A percentile compares a stretch with the other conserved stretches of the same genome.
These are phyloP conservation scores for Malthinus flaveolus DNA, from an alignment of 2,888 invertebrate genomes.

Conservation along the genomic window DNA sequence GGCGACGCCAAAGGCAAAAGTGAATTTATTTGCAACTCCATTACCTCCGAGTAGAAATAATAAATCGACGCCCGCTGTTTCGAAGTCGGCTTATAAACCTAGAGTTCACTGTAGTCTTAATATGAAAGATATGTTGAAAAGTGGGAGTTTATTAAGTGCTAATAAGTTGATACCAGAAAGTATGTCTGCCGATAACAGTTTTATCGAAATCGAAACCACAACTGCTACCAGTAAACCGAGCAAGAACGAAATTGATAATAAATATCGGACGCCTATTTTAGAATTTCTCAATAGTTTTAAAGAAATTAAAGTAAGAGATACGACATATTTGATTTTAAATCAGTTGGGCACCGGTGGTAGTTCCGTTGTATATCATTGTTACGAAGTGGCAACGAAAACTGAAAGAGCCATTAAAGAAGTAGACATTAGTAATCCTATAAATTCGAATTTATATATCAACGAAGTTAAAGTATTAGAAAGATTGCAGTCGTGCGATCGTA, in stretches of 20 bases:
- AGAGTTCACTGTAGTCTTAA: no score
- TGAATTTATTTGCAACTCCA: no score
- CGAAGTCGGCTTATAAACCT: background rate
- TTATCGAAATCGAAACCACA: no score
- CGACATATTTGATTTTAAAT: constrained; percentile 73
- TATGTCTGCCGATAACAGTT: no score
- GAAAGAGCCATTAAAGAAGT: constrained; percentile 84
- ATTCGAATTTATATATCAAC: constrained; percentile 80
- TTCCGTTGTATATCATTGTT: constrained; percentile 79
- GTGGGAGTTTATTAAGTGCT: background rate
- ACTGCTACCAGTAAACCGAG: no score
- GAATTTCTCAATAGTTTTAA: constrained; percentile 36
- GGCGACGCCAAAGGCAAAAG: no score
- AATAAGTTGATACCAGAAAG: background rate
- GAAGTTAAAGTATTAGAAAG: constrained; percentile 83
- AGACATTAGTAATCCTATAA: constrained; percentile 72
- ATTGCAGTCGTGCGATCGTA: constrained; percentile 79
- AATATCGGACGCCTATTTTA: no score
- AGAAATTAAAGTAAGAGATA: constrained; percentile 68
- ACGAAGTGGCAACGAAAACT: constrained; percentile 61
- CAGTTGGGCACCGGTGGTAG: constrained; percentile 88
- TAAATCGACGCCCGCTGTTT: background rate
- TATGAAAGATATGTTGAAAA: background rate
- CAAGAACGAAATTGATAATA: no score
- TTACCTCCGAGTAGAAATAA: background rate